Evolutionary conservation across 2,797 vertebrate species (phyloP).

Genomic region (Benthosema pterotum): DNA sequence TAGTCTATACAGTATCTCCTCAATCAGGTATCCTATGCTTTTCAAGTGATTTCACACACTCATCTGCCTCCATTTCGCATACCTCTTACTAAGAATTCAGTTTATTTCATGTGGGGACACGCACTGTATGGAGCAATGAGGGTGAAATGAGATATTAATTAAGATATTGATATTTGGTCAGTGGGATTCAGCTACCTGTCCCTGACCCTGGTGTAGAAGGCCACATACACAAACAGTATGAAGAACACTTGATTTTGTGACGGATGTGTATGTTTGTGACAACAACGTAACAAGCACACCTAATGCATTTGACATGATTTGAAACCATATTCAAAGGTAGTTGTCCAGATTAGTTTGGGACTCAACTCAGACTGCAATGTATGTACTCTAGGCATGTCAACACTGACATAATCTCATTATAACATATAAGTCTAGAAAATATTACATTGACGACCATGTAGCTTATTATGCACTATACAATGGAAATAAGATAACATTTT

Average conservation of each 20-base stretch:
- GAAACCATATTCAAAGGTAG: neutral
- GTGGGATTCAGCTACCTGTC: neutral
- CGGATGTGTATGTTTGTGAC: neutral
- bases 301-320: neutral
- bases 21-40: no score
- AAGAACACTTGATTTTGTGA: slow-evolving; percentile 4
- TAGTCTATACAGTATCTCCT: no score
- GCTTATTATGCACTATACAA: neutral
- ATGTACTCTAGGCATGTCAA: no score
- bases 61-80: neutral
- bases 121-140: neutral
- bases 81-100: neutral
- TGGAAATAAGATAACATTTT: neutral
- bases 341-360: neutral
- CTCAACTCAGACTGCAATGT: no score
- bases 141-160: neutral
- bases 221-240: neutral
- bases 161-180: no score
- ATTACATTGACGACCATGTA: neutral
- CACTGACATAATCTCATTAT: neutral
- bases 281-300: slow-evolving; percentile 4
- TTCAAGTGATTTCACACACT: neutral
- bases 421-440: neutral
- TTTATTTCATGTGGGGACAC: no score
- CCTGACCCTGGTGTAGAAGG: neutral